Conservation (phyloP, 2,113 vertebrate genomes). For the Perca flavescens region DNA sequence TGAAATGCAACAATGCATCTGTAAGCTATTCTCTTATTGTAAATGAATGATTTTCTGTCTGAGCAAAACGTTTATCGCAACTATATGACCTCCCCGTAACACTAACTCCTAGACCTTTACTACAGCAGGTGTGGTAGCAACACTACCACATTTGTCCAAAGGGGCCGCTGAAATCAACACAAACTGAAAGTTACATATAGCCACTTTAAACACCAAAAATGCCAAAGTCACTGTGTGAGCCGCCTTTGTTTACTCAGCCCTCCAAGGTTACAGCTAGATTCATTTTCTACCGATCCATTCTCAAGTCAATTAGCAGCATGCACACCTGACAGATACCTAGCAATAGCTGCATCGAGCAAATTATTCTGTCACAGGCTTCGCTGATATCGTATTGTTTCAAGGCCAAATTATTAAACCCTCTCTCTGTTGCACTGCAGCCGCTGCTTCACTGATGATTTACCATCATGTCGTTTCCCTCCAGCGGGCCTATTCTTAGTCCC, state of each 20-base stretch:
- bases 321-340: slow-evolving; percentile 39
- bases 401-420: slow-evolving; percentile 35
- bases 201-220: background rate
- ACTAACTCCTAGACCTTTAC: too few relatives aligned
- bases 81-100: too few relatives aligned
- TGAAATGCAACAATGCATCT: too few relatives aligned
- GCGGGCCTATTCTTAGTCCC: slow-evolving; percentile 69
- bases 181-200: too few relatives aligned
- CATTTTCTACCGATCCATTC: slow-evolving; percentile 14
- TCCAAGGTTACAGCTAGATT: slow-evolving; percentile 28
- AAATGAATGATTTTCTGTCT: too few relatives aligned
- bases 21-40: too few relatives aligned
- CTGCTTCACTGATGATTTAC: slow-evolving; percentile 56
- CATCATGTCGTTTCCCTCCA: slow-evolving; percentile 49
- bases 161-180: too few relatives aligned
- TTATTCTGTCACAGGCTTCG: slow-evolving; percentile 35
- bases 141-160: too few relatives aligned
- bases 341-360: slow-evolving; percentile 30
- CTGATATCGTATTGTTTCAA: slow-evolving; percentile 36
- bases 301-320: slow-evolving; percentile 50
- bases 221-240: background rate
- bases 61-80: too few relatives aligned
- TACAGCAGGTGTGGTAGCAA: too few relatives aligned
- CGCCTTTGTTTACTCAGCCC: slow-evolving; percentile 14
- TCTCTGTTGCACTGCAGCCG: slow-evolving; percentile 28